These are phyloP conservation scores for Philypnodon macrostomus DNA, from an alignment of 2,797 vertebrate genomes.

Conservation along the genomic window DNA sequence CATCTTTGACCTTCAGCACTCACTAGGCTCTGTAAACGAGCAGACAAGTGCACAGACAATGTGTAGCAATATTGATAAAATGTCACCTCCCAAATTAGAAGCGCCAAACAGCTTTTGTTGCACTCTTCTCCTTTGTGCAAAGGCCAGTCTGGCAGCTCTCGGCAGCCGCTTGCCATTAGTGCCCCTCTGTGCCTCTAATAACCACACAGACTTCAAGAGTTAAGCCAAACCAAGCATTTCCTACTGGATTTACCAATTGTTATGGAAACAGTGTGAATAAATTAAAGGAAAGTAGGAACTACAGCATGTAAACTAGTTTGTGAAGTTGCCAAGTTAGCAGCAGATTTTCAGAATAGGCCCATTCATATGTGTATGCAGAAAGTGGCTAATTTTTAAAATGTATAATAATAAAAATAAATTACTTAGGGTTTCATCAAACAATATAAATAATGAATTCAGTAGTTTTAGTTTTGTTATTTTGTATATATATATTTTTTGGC, in stretches of 20 bases:
- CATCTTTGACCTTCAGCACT: slow-evolving; percentile 53
- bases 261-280: slow-evolving; percentile 19
- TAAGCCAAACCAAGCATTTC: slow-evolving; percentile 6
- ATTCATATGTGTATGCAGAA: too few relatives aligned
- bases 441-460: too few relatives aligned
- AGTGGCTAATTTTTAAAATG: too few relatives aligned
- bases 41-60: slow-evolving; percentile 49
- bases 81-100: slow-evolving; percentile 74
- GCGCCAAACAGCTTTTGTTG: slow-evolving; percentile 67
- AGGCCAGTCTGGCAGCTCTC: slow-evolving; percentile 40
- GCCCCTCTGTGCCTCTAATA: slow-evolving; percentile 20
- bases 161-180: slow-evolving; percentile 17
- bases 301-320: slow-evolving; percentile 14
- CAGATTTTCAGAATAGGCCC: too few relatives aligned
- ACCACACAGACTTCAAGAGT: slow-evolving; percentile 14
- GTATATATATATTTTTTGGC: too few relatives aligned
- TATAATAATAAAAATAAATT: too few relatives aligned
- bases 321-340: slow-evolving; percentile 15
- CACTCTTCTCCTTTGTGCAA: slow-evolving; percentile 37
- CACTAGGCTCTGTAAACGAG: slow-evolving; percentile 53
- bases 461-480: too few relatives aligned
- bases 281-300: slow-evolving; percentile 13
- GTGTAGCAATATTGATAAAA: slow-evolving; percentile 72
- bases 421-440: too few relatives aligned
- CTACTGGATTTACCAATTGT: slow-evolving; percentile 1